Evolutionary conservation across 2,797 vertebrate genomes (phyloP).

Genomic region (Arctocebus calabarensis): DNA sequence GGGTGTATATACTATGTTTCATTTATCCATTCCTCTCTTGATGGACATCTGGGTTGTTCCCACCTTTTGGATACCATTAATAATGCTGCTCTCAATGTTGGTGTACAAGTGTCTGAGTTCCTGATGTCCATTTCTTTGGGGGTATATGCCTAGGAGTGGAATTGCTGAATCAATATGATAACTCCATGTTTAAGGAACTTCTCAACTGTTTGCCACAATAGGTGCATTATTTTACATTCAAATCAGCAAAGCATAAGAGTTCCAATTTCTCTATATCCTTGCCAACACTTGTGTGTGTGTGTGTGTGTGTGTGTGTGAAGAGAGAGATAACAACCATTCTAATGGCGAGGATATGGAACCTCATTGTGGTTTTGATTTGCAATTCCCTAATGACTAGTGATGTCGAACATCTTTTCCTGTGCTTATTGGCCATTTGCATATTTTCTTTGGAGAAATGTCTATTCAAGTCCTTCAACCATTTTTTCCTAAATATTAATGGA

Average conservation of each 20-base stretch:
- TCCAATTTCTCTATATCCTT: background rate
- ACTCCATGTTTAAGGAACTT: background rate
- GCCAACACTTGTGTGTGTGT: background rate
- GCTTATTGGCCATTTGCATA: background rate
- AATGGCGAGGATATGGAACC: background rate
- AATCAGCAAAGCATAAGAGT: background rate
- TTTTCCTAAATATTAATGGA: background rate
- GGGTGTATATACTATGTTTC: background rate
- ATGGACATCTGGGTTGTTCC: background rate
- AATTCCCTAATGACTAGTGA: background rate
- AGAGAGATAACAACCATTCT: background rate
- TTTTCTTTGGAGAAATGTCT: slow-evolving; percentile 1
- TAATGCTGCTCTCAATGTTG: background rate
- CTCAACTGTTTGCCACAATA: background rate
- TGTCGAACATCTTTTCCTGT: background rate
- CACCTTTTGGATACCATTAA: background rate
- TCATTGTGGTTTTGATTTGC: background rate
- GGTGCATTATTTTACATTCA: background rate
- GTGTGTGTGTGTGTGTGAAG: background rate
- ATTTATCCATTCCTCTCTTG: background rate
- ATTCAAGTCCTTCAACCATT: background rate
- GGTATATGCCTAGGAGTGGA: background rate
- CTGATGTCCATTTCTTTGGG: background rate
- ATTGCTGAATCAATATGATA: background rate
- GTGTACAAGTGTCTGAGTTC: background rate